A percentile compares a stretch with the other conserved stretches of the same genome.
phyloP scores from a whole-genome alignment of 2,113 vertebrate genomes.

The Hystrix brachyura region DNA sequence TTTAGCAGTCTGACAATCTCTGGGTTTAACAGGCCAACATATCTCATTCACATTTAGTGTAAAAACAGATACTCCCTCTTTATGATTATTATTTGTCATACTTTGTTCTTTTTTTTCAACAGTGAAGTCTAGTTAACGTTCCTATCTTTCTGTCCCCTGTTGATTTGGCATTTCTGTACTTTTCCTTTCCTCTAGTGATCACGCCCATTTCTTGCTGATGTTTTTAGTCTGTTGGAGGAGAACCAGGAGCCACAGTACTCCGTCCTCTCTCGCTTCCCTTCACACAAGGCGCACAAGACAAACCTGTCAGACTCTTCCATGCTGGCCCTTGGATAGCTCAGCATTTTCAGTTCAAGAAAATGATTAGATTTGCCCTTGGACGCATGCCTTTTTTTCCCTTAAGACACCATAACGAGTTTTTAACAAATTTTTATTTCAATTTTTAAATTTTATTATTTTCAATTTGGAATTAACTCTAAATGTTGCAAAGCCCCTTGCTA shows the following conservation, averaged over 20 bases:
- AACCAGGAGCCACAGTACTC: not conserved
- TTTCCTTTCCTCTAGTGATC: not conserved
- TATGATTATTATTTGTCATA: not conserved
- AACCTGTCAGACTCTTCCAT: not conserved
- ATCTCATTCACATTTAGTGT: constrained; percentile 63
- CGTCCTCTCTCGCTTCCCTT: not conserved
- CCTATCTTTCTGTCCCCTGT: not conserved
- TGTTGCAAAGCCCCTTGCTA: not conserved
- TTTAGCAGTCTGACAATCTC: not conserved
- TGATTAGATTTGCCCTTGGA: not conserved
- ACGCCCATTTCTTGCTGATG: not conserved
- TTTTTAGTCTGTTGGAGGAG: not conserved
- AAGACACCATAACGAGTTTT: not conserved
- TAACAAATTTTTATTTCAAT: not conserved
- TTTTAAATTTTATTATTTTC: not conserved
- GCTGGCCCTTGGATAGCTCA: not conserved
- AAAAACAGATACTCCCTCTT: not conserved
- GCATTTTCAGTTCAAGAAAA: not conserved
- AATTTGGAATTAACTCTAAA: not conserved
- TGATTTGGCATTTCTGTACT: not conserved
- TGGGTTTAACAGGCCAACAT: constrained; percentile 32
- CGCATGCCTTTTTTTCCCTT: not conserved
- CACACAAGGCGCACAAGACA: not conserved
- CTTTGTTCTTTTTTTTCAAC: not conserved
- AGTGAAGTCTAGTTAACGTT: not conserved